A percentile compares a stretch with the other conserved stretches of the same genome.
These are phyloP conservation scores for Melolontha melolontha DNA, from an alignment of 2,888 invertebrate species.

Conservation along the genomic window DNA sequence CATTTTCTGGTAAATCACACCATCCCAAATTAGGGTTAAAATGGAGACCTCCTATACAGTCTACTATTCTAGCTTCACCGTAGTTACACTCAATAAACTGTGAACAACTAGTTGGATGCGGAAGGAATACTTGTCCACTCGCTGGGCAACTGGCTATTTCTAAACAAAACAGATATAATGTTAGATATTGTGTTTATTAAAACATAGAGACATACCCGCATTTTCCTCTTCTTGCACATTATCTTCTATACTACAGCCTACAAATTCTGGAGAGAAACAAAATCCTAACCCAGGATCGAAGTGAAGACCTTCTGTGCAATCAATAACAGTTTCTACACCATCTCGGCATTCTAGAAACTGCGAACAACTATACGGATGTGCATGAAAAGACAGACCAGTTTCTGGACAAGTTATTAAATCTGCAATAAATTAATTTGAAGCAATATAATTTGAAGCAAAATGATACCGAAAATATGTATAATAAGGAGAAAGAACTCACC, in stretches of 20 bases:
- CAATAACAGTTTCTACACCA: constrained; percentile 24
- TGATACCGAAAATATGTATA: neutral
- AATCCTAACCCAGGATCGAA: constrained; percentile 38
- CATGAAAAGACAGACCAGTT: constrained; percentile 1
- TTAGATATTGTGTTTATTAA: no score
- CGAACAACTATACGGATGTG: constrained; percentile 27
- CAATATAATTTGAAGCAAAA: neutral
- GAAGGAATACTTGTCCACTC: constrained; percentile 17
- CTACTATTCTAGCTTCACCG: constrained; percentile 1
- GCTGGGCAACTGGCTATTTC: constrained; percentile 1
- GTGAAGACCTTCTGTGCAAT: constrained; percentile 43
- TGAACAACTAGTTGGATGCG: constrained; percentile 28
- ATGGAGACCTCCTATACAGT: constrained; percentile 26
- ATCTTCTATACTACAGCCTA: constrained; percentile 27
- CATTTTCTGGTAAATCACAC: constrained; percentile 42
- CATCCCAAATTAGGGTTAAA: constrained; percentile 5
- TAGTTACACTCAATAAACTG: constrained; percentile 33
- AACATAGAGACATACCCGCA: neutral
- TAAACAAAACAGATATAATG: no score
- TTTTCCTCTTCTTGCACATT: constrained; percentile 6
- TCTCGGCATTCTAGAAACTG: constrained; percentile 36
- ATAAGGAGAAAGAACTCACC: no score
- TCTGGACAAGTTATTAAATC: constrained; percentile 1
- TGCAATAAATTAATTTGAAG: neutral
- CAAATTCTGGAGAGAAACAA: constrained; percentile 44